These are phyloP conservation scores for Sphinx pinastri DNA, from an alignment of 2,888 invertebrate genomes.

Conservation along the genomic window DNA sequence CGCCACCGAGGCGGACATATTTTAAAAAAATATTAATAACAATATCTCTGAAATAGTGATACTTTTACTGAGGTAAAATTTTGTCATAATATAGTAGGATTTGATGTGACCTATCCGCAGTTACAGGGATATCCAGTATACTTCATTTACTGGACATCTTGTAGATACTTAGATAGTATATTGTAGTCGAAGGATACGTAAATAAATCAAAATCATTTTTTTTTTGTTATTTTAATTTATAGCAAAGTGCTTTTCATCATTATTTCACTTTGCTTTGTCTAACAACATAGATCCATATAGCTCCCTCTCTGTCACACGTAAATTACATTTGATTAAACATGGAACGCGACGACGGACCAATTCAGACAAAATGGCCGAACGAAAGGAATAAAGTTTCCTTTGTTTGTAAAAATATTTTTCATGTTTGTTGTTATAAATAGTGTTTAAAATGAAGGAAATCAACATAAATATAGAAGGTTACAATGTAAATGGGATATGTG, in stretches of 20 bases:
- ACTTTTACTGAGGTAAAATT: no score
- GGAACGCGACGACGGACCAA: not conserved
- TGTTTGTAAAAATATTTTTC: conserved; percentile 53
- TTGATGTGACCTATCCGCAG: no score
- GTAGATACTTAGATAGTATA: no score
- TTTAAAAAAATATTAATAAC: no score
- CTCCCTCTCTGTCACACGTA: not conserved
- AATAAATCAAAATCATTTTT: no score
- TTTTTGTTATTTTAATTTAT: no score
- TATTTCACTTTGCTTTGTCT: not conserved
- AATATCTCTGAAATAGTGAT: no score
- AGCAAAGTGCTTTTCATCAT: not conserved
- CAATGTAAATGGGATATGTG: conserved; percentile 78
- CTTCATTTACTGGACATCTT: no score
- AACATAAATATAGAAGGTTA: conserved; percentile 79
- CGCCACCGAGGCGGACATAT: no score
- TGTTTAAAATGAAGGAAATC: conserved; percentile 69
- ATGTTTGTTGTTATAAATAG: not conserved
- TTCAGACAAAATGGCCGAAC: conserved; percentile 67
- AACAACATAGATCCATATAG: not conserved
- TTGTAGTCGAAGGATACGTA: no score
- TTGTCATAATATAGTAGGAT: no score
- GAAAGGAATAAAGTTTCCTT: conserved; percentile 76
- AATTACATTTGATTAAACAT: not conserved
- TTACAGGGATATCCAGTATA: no score